These are phyloP conservation scores for Sapajus apella DNA, from an alignment of 2,113 vertebrate species.

Conservation along the genomic window DNA sequence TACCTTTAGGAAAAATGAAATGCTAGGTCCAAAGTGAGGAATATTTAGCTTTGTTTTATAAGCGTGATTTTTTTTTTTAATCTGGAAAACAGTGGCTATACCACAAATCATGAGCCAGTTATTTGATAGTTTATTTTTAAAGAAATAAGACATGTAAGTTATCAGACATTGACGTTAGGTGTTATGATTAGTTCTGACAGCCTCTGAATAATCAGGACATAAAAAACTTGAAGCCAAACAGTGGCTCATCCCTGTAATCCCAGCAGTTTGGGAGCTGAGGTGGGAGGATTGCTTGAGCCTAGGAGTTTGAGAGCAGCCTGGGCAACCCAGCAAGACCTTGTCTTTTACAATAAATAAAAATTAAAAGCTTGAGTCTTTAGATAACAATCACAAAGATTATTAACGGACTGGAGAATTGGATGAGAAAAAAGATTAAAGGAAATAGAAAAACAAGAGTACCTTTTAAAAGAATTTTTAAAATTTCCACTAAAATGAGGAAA, in stretches of 20 bases:
- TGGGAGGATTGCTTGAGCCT: no score
- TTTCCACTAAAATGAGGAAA: slow-evolving; percentile 11
- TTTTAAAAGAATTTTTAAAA: background rate
- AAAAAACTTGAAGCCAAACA: background rate
- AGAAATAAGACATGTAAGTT: background rate
- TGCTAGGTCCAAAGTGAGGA: background rate
- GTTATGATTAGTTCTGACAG: background rate
- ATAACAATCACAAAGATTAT: background rate
- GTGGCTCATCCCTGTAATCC: no score
- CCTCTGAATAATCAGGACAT: background rate
- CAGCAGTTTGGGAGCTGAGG: no score
- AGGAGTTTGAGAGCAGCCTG: no score
- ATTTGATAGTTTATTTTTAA: slow-evolving; percentile 3
- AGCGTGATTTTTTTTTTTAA: background rate
- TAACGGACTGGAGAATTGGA: background rate
- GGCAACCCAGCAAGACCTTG: no score
- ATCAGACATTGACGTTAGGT: background rate
- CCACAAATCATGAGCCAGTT: background rate
- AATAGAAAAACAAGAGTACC: background rate
- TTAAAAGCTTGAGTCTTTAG: background rate
- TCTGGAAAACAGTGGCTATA: background rate
- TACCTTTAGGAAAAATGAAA: background rate
- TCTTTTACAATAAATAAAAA: no score
- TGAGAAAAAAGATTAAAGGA: background rate
- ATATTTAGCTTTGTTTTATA: background rate